Percentiles rank a stretch among this genome's conserved stretches.
Conservation (phyloP, 2,113 vertebrate genomes). For the Otis tarda region DNA sequence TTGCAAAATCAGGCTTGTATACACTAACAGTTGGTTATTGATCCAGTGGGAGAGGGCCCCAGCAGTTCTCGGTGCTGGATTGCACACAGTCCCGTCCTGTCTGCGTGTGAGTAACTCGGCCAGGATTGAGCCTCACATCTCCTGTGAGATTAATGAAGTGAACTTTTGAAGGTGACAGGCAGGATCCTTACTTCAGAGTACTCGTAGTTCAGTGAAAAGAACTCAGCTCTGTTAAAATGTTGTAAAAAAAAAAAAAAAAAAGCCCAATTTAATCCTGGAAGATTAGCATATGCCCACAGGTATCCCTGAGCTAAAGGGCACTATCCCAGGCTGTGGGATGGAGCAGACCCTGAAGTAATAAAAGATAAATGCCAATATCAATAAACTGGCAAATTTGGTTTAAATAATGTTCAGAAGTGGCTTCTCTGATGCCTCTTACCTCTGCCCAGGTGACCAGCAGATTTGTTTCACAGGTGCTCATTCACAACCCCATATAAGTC, state of each 20-base stretch:
- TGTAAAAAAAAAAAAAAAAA: neutral
- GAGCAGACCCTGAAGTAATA: neutral
- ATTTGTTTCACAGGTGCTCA: neutral
- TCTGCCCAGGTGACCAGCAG: neutral
- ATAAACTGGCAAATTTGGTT: neutral
- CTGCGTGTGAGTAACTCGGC: neutral
- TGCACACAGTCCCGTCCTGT: neutral
- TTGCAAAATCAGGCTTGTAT: neutral
- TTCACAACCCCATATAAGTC: neutral
- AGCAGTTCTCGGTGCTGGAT: neutral
- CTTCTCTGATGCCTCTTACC: neutral
- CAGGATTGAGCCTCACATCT: neutral
- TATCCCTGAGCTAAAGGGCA: neutral
- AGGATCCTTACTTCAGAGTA: neutral
- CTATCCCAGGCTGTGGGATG: neutral
- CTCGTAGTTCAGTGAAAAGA: neutral
- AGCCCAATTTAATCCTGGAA: neutral
- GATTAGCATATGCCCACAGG: neutral
- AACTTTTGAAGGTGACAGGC: constrained; percentile 12
- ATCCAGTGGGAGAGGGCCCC: rapidly evolving
- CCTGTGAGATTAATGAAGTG: neutral
- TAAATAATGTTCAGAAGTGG: neutral
- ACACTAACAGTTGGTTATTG: neutral
- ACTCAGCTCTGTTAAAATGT: neutral
- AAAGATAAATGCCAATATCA: neutral